phyloP scores from a whole-genome alignment of 37 sponge, comb jelly and placozoan species.

The Aplysina aerophoba region DNA sequence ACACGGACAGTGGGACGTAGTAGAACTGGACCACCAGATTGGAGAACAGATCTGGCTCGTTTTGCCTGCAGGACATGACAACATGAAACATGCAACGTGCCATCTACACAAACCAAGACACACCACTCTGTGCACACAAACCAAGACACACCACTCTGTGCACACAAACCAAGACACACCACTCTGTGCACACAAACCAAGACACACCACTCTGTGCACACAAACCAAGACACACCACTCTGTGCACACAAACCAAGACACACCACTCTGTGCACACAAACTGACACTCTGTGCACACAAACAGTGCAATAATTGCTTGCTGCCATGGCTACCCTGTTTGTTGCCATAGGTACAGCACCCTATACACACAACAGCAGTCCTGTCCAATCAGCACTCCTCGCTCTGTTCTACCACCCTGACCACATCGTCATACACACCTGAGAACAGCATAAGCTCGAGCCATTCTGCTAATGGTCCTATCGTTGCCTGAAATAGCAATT shows the following conservation, averaged over 20 bases:
- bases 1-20: conserved; percentile 69
- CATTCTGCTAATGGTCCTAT: conserved; percentile 41
- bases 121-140: not conserved
- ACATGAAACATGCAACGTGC: not conserved
- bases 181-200: too few relatives aligned
- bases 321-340: too few relatives aligned
- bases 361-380: too few relatives aligned
- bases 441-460: conserved; percentile 70
- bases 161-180: too few relatives aligned
- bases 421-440: not conserved
- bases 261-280: not conserved
- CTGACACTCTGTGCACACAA: too few relatives aligned
- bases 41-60: conserved; percentile 64
- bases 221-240: not conserved
- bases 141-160: not conserved
- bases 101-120: not conserved
- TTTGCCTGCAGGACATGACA: not conserved
- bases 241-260: not conserved
- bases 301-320: too few relatives aligned
- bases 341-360: too few relatives aligned
- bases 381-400: too few relatives aligned
- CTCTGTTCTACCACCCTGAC: not conserved
- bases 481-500: conserved; percentile 69
- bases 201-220: not conserved
- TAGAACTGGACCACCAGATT: conserved; percentile 67